Base-by-base conservation (phyloP, 2,888 invertebrate species). In the Pollenia griseotomentosa region DNA sequence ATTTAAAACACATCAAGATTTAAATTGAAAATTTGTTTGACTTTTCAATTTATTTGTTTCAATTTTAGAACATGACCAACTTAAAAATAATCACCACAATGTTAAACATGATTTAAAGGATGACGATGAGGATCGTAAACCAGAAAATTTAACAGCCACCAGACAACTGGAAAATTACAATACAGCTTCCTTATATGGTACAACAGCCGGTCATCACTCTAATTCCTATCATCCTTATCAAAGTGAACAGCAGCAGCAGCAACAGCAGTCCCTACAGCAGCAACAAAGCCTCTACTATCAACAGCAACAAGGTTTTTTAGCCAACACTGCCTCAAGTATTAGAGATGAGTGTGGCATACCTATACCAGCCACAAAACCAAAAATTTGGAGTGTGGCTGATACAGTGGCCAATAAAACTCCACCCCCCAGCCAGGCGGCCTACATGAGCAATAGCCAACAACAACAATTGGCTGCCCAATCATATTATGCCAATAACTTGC, bases 311-410 rank as follows among this genome's bases (percentile, higher is more conserved):
- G 88, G 89, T 2, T 87, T 87, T 40, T 88, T 89, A 19, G 86
- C 89, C 3, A 88, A 89, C 2, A 46, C 90, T 89, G 66, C 90
- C 89, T 42, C 87, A 88, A 46, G 88, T 86, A 77, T 87, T 88
- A 95, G 96, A 84, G 97, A 97, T 92, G 97, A 97, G 92, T 97
- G 97, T 93, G 97, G 97, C 65, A 96, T 97, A 75, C 97, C 97
- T 71, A 96, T 97, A 90, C 97, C 97, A 85, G 97, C 97, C 83
- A 97, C 97, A 89, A 98, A 98, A 93, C 98, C 98, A 89, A 98
- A 98, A 95, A 98, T 98, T 92, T 98, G 98, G 98, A 98, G 98
- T 73, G 94, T 98, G 91, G 98, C 98, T 86, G 98, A 98, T 93
- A 98, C 98, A 88, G 98, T 98, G 68, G 98, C 98, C 55, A 98